These are phyloP conservation scores for Stratiomys singularior DNA, from an alignment of 2,888 invertebrate species.

Conservation along the genomic window DNA sequence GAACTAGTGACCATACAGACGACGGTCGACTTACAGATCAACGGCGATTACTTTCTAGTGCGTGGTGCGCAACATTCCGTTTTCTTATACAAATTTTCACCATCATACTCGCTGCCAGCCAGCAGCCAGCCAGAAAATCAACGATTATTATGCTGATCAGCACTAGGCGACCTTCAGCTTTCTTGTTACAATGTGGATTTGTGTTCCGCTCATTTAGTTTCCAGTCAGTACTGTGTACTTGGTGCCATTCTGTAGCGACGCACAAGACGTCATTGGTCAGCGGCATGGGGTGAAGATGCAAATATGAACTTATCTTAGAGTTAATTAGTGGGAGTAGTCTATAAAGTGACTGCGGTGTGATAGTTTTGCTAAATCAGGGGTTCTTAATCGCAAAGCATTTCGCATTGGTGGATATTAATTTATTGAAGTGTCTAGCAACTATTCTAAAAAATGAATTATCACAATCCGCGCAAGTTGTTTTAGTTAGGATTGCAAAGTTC, in stretches of 20 bases:
- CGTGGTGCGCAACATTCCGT: neutral
- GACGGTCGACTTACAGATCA: neutral
- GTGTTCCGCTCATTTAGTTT: slow-evolving; percentile 39
- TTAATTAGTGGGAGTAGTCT: slow-evolving; percentile 32
- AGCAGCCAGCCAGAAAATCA: neutral
- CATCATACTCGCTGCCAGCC: neutral
- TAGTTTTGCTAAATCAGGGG: no score
- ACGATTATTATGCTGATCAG: slow-evolving; percentile 45
- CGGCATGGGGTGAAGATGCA: neutral
- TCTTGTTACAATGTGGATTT: slow-evolving; percentile 29
- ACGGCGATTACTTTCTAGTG: slow-evolving; percentile 23
- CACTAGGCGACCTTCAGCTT: slow-evolving; percentile 42
- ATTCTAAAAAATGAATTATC: no score
- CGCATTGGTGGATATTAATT: no score
- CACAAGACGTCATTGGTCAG: neutral
- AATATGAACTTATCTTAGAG: neutral
- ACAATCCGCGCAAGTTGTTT: no score
- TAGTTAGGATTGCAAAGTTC: no score
- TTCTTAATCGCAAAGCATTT: no score
- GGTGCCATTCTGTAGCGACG: neutral
- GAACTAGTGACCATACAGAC: slow-evolving; percentile 1
- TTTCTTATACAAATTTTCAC: neutral
- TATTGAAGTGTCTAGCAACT: no score
- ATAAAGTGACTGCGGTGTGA: neutral
- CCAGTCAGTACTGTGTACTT: neutral